Percentiles rank a stretch among this genome's conserved stretches.
Evolutionary conservation across 2,113 vertebrate genomes (phyloP).

Genomic region (Actenoides hombroni): DNA sequence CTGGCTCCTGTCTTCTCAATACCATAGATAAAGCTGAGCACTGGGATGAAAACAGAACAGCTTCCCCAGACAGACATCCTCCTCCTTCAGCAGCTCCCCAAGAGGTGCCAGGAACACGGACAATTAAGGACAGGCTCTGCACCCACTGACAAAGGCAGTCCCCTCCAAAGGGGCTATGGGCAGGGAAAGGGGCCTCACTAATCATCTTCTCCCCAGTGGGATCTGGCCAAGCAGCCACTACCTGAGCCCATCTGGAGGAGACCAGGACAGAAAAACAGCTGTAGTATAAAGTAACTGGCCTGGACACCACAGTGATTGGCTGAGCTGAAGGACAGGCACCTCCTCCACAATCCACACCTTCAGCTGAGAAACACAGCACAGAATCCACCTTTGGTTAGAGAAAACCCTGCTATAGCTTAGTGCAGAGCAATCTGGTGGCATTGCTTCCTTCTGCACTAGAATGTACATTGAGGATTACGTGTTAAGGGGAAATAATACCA

Average conservation of each 20-base stretch:
- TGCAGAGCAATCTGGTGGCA: fast-evolving
- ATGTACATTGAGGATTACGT: fast-evolving
- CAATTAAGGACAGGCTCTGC: neutral
- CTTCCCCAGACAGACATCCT: neutral
- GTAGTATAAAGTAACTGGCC: neutral
- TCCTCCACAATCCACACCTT: neutral
- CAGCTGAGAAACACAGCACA: neutral
- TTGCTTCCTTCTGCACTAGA: fast-evolving
- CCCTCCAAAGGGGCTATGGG: neutral
- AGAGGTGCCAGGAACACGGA: fast-evolving
- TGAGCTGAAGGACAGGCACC: neutral
- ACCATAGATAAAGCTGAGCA: neutral
- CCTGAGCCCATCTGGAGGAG: neutral
- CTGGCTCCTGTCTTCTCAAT: neutral
- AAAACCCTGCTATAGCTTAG: neutral
- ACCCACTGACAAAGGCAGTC: fast-evolving
- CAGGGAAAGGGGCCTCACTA: neutral
- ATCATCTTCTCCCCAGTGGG: fast-evolving
- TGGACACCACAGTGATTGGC: neutral
- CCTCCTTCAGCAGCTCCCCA: neutral
- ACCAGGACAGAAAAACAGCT: fast-evolving
- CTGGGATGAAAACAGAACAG: neutral
- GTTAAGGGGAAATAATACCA: neutral
- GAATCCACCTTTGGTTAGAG: neutral
- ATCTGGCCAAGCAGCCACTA: neutral